Conservation (phyloP, 2,888 invertebrate species). For the Tenodera sinensis region DNA sequence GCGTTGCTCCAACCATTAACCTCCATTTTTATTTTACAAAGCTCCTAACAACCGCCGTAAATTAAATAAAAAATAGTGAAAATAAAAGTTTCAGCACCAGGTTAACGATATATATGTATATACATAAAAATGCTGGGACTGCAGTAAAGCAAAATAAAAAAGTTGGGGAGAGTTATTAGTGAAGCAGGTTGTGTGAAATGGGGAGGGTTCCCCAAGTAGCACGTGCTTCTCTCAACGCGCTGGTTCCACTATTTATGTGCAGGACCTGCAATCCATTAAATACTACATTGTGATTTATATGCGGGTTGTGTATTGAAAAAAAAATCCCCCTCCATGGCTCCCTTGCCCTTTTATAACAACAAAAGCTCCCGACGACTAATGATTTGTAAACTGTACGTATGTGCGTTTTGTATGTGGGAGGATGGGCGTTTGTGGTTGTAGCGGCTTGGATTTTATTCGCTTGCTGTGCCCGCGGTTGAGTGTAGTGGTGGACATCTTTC, state of each 20-base stretch:
- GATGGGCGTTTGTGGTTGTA: neutral
- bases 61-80: neutral
- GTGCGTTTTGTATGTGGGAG: neutral
- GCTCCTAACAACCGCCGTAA: neutral
- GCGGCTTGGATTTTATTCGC: neutral
- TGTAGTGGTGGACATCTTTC: neutral
- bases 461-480: neutral
- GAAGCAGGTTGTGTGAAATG: neutral
- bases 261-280: neutral
- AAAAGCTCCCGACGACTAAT: neutral
- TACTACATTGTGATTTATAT: neutral
- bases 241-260: neutral
- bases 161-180: neutral
- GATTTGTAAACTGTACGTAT: slow-evolving; percentile 1
- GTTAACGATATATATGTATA: neutral
- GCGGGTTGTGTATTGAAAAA: neutral
- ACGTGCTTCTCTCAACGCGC: neutral
- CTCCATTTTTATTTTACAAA: neutral
- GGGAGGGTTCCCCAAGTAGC: neutral
- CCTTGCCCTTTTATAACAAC: neutral
- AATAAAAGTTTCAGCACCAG: neutral
- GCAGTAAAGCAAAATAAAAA: neutral
- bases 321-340: neutral
- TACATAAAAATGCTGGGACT: neutral
- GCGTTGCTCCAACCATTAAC: neutral